These are phyloP conservation scores for Mustelus asterias DNA, from an alignment of 2,113 vertebrate genomes.

Conservation along the genomic window DNA sequence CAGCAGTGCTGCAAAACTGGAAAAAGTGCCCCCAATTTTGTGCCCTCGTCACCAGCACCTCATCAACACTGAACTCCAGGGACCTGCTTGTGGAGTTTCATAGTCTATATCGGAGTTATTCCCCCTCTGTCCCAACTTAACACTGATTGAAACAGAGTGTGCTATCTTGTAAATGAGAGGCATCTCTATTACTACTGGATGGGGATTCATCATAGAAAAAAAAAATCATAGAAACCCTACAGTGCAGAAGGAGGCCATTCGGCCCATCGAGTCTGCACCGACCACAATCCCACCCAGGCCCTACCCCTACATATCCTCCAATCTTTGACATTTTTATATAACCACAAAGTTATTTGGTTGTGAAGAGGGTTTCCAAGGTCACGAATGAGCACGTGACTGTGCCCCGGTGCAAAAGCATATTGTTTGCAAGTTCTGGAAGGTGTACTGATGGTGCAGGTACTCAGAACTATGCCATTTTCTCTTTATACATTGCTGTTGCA, in stretches of 20 bases:
- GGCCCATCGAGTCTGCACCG: too few relatives aligned
- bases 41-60: neutral
- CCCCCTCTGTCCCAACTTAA: neutral
- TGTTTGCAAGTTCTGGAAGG: neutral
- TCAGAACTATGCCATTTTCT: neutral
- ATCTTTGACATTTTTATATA: neutral
- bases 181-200: neutral
- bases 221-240: too few relatives aligned
- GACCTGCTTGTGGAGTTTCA: neutral
- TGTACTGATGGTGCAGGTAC: neutral
- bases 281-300: too few relatives aligned
- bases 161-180: neutral
- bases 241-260: too few relatives aligned
- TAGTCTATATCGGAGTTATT: too few relatives aligned
- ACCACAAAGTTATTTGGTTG: neutral
- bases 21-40: neutral
- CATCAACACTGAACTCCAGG: neutral
- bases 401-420: neutral
- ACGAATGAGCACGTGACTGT: neutral
- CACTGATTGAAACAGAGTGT: neutral
- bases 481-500: neutral
- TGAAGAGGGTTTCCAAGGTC: neutral
- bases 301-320: too few relatives aligned
- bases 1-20: neutral
- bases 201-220: too few relatives aligned